These are phyloP conservation scores for Eubasilissa splendida DNA, from an alignment of 2,888 invertebrate genomes.

Conservation along the genomic window DNA sequence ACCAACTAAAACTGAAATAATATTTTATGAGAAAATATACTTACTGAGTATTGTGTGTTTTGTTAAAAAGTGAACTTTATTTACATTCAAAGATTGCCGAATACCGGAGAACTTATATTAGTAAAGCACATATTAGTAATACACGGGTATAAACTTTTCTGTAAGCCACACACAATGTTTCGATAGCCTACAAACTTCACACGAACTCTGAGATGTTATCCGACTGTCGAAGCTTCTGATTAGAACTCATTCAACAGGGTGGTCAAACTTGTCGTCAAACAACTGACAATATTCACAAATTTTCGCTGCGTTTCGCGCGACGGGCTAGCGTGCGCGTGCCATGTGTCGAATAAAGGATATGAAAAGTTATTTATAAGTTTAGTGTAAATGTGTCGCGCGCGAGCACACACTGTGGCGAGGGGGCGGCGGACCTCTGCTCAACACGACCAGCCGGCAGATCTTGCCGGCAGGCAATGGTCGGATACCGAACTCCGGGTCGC, in stretches of 20 bases:
- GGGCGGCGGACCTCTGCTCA: not conserved
- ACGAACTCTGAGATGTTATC: conserved; percentile 5
- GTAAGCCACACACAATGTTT: conserved; percentile 13
- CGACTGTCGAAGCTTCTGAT: conserved; percentile 4
- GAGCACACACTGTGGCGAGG: not conserved
- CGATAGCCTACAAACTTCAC: conserved; percentile 9
- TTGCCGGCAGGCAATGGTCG: conserved; percentile 29
- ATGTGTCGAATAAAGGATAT: conserved; percentile 37
- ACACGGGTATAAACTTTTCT: conserved; percentile 11
- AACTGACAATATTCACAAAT: not conserved
- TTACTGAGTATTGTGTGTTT: not conserved
- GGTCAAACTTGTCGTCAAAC: conserved; percentile 3
- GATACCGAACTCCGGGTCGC: not conserved
- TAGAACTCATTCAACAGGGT: not conserved
- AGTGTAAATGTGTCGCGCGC: conserved; percentile 18
- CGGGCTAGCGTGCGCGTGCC: conserved; percentile 9
- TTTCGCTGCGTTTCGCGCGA: conserved; percentile 1
- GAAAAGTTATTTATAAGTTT: conserved; percentile 47
- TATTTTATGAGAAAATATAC: not conserved
- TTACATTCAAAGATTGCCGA: conserved; percentile 5
- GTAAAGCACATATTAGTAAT: conserved; percentile 10
- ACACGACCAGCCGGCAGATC: conserved; percentile 31
- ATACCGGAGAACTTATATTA: conserved; percentile 9
- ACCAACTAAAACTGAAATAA: not conserved
- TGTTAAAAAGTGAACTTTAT: conserved; percentile 6